A percentile compares a stretch with the other conserved stretches of the same genome.
Evolutionary conservation across 2,113 vertebrate genomes (phyloP).

Genomic region (Prochilodus magdalenae): DNA sequence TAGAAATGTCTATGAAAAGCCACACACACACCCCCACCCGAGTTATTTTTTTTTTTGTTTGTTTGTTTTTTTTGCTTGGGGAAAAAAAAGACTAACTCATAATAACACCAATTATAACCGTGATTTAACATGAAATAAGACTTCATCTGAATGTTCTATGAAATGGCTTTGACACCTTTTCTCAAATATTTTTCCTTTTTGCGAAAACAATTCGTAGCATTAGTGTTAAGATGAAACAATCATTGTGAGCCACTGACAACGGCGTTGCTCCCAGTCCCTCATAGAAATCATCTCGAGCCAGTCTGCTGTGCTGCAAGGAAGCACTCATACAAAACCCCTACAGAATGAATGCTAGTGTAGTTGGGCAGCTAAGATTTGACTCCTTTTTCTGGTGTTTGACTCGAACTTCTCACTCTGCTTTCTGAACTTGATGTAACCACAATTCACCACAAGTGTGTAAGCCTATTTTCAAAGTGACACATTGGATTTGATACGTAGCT

Average conservation of each 20-base stretch:
- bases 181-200: constrained; percentile 42
- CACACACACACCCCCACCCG: constrained; percentile 40
- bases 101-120: constrained; percentile 62
- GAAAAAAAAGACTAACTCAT: constrained; percentile 60
- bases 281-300: constrained; percentile 47
- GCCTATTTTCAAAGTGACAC: constrained; percentile 6
- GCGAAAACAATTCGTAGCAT: constrained; percentile 67
- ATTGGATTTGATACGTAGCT: constrained; percentile 27
- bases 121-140: constrained; percentile 60
- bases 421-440: constrained; percentile 21
- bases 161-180: constrained; percentile 60
- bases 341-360: constrained; percentile 4
- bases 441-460: constrained; percentile 27
- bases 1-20: constrained; percentile 55
- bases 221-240: constrained; percentile 85
- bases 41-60: constrained; percentile 46
- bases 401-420: constrained; percentile 34
- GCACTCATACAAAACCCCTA: constrained; percentile 23
- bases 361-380: constrained; percentile 47
- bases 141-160: constrained; percentile 62
- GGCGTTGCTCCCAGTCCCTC: constrained; percentile 78
- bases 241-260: constrained; percentile 86
- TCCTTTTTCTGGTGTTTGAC: constrained; percentile 15
- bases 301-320: constrained; percentile 37
- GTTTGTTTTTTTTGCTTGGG: constrained; percentile 49